Evolutionary conservation across 2,888 invertebrate genomes (phyloP).

Genomic region (Cordilura impudica): DNA sequence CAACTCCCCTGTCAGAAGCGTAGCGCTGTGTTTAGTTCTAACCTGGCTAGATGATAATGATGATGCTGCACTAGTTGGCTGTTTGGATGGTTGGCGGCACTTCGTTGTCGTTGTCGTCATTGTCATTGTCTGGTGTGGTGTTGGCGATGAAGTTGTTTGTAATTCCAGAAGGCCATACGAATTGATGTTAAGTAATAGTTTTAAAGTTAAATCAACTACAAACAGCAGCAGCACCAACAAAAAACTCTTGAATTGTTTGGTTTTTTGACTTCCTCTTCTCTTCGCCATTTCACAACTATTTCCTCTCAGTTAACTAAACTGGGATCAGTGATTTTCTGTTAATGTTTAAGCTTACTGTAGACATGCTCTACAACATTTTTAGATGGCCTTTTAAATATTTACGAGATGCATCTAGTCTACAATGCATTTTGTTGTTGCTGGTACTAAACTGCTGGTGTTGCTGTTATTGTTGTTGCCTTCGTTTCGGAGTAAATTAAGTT

Average conservation of each 20-base stretch:
- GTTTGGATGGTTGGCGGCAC: conserved; percentile 42
- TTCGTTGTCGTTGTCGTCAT: conserved; percentile 54
- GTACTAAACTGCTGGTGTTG: too few relatives aligned
- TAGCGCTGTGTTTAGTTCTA: not conserved
- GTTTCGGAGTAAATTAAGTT: conserved; percentile 32
- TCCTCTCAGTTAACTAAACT: conserved; percentile 34
- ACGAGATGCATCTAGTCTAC: conserved; percentile 31
- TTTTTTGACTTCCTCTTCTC: conserved; percentile 25
- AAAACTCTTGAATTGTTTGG: conserved; percentile 34
- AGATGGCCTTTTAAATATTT: conserved; percentile 59
- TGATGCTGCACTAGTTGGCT: conserved; percentile 13
- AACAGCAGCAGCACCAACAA: conserved; percentile 21
- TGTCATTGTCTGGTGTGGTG: conserved; percentile 53
- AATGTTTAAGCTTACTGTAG: conserved; percentile 57
- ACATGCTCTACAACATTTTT: conserved; percentile 62
- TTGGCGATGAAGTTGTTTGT: conserved; percentile 70
- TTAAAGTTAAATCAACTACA: conserved; percentile 61
- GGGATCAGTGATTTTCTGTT: conserved; percentile 59
- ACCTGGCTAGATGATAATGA: conserved; percentile 23
- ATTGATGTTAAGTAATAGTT: conserved; percentile 70
- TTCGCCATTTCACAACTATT: conserved; percentile 30
- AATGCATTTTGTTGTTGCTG: conserved; percentile 7
- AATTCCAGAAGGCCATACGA: conserved; percentile 68
- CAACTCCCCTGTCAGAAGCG: conserved; percentile 38
- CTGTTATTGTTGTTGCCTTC: not conserved